These are phyloP conservation scores for Rhinoraja longicauda DNA, from an alignment of 2,797 vertebrate genomes.

Conservation along the genomic window DNA sequence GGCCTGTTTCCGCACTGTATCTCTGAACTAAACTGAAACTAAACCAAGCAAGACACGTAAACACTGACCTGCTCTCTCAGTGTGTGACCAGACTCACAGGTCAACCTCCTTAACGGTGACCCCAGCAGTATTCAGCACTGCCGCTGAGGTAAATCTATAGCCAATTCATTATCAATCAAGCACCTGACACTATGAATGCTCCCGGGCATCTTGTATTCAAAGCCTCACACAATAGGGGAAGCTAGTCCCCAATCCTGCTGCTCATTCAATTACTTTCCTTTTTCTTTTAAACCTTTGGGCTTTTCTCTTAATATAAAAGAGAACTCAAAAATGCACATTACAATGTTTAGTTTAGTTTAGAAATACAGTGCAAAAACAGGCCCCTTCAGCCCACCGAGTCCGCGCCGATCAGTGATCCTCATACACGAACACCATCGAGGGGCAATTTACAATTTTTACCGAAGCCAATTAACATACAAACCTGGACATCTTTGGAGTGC, in stretches of 20 bases:
- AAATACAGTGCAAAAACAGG: no score
- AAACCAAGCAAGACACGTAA: conserved; percentile 60
- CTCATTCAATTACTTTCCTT: background rate
- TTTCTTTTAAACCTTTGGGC: background rate
- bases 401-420: no score
- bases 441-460: no score
- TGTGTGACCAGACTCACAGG: conserved; percentile 71
- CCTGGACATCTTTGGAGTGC: no score
- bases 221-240: background rate
- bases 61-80: conserved; percentile 59
- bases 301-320: conserved; percentile 43
- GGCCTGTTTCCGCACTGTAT: no score
- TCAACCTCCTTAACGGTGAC: conserved; percentile 64
- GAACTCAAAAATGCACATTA: conserved; percentile 44
- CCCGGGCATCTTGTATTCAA: background rate
- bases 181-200: conserved; percentile 69
- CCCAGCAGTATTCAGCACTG: conserved; percentile 60
- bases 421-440: no score
- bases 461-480: no score
- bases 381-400: no score
- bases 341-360: conserved; percentile 39
- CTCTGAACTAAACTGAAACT: background rate
- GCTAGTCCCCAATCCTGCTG: background rate
- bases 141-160: conserved; percentile 54
- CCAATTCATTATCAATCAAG: conserved; percentile 73